Percentiles rank a stretch among this genome's conserved stretches.
Evolutionary conservation across 1,140 invertebrate genomes (phyloP).

Genomic region (Aethina tumida): DNA sequence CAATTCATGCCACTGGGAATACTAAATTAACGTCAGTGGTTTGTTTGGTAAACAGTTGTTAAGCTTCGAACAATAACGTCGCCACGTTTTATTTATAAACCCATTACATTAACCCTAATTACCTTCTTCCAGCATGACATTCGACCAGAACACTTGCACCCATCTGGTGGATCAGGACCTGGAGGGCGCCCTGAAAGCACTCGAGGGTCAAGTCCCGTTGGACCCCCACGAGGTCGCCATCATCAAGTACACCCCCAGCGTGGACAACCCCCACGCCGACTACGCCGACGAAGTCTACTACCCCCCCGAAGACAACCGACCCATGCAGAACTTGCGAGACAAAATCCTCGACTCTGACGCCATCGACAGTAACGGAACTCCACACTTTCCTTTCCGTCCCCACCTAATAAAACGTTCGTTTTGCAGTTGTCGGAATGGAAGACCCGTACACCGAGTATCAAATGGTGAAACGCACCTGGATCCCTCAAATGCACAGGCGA

Average conservation of each 20-base stretch:
- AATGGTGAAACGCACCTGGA: slow-evolving; percentile 26
- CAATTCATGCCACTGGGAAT: no score
- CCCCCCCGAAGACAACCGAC: slow-evolving; percentile 42
- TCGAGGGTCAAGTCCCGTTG: slow-evolving; percentile 40
- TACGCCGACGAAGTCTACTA: slow-evolving; percentile 71
- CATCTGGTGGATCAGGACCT: slow-evolving; percentile 40
- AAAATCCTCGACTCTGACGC: slow-evolving; percentile 27
- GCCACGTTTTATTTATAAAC: no score
- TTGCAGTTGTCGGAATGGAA: slow-evolving; percentile 28
- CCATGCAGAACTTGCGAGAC: slow-evolving; percentile 18
- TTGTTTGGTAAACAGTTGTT: no score
- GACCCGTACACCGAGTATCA: slow-evolving; percentile 29
- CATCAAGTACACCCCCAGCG: slow-evolving; percentile 67
- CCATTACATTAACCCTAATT: no score
- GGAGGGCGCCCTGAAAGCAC: slow-evolving; percentile 40
- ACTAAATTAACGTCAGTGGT: no score
- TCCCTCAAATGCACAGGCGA: slow-evolving; percentile 28
- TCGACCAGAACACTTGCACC: slow-evolving; percentile 34
- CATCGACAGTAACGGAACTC: slow-evolving; percentile 28
- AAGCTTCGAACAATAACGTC: no score
- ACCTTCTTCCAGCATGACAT: slow-evolving; percentile 24
- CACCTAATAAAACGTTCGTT: slow-evolving; percentile 2
- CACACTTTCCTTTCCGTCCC: no score
- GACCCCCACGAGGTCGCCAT: slow-evolving; percentile 61
- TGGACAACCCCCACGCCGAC: slow-evolving; percentile 49